Evolutionary conservation across 2,113 vertebrate species (phyloP).

Genomic region (Melanocharis versteri): DNA sequence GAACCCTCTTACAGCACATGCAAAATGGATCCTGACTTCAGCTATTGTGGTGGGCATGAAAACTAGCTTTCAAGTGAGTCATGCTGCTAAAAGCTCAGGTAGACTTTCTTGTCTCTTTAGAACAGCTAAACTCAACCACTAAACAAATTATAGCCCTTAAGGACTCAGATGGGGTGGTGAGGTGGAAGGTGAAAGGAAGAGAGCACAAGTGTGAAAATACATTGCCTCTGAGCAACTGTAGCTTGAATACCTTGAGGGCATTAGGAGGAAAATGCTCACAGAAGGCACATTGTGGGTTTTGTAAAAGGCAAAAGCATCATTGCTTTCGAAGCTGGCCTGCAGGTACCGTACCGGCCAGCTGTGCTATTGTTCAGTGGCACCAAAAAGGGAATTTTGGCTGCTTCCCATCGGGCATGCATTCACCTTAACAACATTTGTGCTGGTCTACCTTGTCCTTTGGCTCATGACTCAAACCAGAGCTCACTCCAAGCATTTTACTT

Average conservation of each 20-base stretch:
- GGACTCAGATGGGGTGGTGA: neutral
- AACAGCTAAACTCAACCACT: neutral
- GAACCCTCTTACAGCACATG: neutral
- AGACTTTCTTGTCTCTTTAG: neutral
- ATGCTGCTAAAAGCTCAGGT: neutral
- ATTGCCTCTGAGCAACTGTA: neutral
- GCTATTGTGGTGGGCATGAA: neutral
- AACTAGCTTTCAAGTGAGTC: neutral
- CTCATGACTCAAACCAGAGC: neutral
- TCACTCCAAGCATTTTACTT: neutral
- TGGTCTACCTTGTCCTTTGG: neutral
- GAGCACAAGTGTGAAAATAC: neutral
- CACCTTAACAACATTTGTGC: neutral
- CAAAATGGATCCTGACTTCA: neutral
- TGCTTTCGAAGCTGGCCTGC: neutral
- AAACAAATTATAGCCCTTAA: neutral
- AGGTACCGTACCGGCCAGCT: accelerated
- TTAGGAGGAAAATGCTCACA: neutral
- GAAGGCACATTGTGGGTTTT: neutral
- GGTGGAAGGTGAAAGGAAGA: neutral
- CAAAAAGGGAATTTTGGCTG: neutral
- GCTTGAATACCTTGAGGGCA: neutral
- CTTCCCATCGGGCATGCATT: accelerated
- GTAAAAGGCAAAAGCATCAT: neutral
- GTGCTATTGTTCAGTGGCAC: neutral